Conservation (phyloP, 1,140 invertebrate genomes). For the Pseudobourletiella spinata region DNA sequence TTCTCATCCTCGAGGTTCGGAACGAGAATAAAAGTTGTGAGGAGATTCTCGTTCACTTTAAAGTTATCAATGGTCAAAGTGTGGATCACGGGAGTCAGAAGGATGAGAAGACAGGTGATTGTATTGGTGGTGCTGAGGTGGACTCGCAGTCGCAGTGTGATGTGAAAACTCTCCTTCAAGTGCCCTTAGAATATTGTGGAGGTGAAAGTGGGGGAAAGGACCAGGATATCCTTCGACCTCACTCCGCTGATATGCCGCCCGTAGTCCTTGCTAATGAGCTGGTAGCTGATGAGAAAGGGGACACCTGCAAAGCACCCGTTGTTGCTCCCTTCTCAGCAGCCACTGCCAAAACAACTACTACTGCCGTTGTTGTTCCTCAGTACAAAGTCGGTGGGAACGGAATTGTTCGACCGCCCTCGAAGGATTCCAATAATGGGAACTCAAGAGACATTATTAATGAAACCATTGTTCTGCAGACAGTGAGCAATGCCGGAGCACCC, state of each 20-base stretch:
- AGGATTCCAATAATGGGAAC: not conserved
- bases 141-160: too few species aligned
- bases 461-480: not conserved
- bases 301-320: not conserved
- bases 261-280: not conserved
- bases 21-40: not conserved
- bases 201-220: not conserved
- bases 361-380: too few species aligned
- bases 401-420: not conserved
- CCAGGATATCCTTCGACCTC: not conserved
- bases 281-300: not conserved
- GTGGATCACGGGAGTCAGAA: not conserved
- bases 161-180: not conserved
- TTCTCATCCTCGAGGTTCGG: constrained; percentile 1
- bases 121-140: not conserved
- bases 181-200: too few species aligned
- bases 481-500: not conserved
- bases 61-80: constrained; percentile 8
- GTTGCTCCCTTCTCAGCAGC: not conserved
- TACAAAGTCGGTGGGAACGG: too few species aligned
- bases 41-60: constrained; percentile 3
- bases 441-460: not conserved
- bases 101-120: not conserved
- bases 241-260: not conserved
- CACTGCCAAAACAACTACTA: not conserved